Conservation (phyloP, 2,888 invertebrate genomes). For the Tubulanus polymorphus region DNA sequence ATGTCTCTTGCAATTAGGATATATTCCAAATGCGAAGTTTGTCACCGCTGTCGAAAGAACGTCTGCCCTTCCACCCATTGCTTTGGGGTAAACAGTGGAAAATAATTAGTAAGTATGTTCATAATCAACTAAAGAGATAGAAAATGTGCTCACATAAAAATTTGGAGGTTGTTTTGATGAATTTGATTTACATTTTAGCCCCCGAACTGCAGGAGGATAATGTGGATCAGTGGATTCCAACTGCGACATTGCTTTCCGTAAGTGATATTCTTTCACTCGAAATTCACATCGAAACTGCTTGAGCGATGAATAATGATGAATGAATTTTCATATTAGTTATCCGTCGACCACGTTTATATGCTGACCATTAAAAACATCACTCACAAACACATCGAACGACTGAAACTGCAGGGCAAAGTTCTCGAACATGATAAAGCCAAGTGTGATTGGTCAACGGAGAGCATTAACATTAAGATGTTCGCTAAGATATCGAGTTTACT, state of each 20-base stretch:
- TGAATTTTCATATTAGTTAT: conserved; percentile 21
- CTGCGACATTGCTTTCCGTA: conserved; percentile 15
- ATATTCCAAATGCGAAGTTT: neutral
- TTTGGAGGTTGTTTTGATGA: no score
- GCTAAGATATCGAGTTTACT: conserved; percentile 25
- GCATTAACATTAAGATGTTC: conserved; percentile 25
- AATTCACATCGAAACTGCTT: neutral
- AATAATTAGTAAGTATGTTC: conserved; percentile 33
- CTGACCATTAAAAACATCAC: conserved; percentile 37
- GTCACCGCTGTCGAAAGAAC: conserved; percentile 24
- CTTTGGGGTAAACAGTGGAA: conserved; percentile 36
- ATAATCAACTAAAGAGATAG: no score
- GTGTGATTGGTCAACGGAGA: conserved; percentile 34
- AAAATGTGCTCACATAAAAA: no score
- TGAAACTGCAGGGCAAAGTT: conserved; percentile 11
- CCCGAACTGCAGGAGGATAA: conserved; percentile 32
- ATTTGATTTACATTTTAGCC: no score
- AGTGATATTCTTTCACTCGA: neutral
- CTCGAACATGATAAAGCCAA: conserved; percentile 22
- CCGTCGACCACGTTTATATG: conserved; percentile 31
- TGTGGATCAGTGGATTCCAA: conserved; percentile 28
- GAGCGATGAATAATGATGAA: neutral
- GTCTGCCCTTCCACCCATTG: conserved; percentile 39
- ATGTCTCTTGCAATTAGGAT: no score
- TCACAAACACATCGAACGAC: conserved; percentile 21